Conservation (phyloP, 2,888 invertebrate genomes). For the Dryobota labecula region DNA sequence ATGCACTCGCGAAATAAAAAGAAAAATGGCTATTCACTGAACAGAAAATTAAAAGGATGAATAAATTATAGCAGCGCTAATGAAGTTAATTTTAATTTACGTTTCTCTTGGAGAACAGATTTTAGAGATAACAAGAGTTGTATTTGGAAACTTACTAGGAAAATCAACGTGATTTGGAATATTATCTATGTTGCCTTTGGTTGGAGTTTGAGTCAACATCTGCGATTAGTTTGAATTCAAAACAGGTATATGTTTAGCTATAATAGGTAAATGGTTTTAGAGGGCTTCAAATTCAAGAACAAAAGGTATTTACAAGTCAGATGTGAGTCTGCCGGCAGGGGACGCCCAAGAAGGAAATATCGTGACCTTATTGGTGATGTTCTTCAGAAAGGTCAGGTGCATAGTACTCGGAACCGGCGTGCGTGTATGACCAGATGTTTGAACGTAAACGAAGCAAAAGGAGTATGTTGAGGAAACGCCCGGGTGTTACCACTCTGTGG, state of each 20-base stretch:
- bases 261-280: neutral
- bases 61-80: constrained; percentile 32
- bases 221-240: neutral
- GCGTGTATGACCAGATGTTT: neutral
- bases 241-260: neutral
- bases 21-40: constrained; percentile 15
- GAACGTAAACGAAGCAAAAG: neutral
- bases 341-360: neutral
- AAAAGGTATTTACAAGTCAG: neutral
- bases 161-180: neutral
- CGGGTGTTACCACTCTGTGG: too few relatives aligned
- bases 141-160: neutral
- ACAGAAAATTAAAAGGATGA: constrained; percentile 25
- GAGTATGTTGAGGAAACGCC: too few relatives aligned
- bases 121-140: constrained; percentile 4
- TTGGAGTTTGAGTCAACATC: neutral
- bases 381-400: neutral
- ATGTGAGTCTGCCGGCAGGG: neutral
- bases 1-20: constrained; percentile 6
- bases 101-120: constrained; percentile 16
- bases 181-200: neutral
- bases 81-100: constrained; percentile 24
- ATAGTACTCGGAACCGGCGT: neutral
- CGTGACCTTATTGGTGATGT: neutral
- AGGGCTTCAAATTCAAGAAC: too few relatives aligned